phyloP scores from a whole-genome alignment of 1,140 invertebrate genomes.

The Pachyrhynchus sulphureomaculatus region DNA sequence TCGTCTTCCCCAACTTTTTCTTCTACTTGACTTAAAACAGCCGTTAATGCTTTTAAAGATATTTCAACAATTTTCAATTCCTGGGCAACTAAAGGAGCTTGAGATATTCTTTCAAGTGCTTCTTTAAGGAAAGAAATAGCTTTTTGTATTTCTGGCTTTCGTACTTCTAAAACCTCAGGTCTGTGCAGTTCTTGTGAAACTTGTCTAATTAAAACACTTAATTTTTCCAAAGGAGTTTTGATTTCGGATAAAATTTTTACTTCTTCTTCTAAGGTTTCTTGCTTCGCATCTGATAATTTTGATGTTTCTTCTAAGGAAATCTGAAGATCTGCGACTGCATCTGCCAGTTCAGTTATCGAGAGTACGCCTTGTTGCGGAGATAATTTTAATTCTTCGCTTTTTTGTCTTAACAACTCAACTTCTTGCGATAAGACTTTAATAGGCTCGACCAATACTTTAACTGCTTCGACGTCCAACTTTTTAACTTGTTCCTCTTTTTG shows the following conservation, averaged over 20 bases:
- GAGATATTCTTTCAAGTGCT: conserved; percentile 1
- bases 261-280: not conserved
- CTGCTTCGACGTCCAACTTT: no score
- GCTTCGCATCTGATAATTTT: not conserved
- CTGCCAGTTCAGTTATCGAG: not conserved
- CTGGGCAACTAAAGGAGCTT: not conserved
- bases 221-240: not conserved
- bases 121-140: conserved; percentile 7
- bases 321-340: not conserved
- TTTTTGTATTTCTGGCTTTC: conserved; percentile 11
- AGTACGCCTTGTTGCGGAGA: no score
- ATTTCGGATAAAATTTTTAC: not conserved
- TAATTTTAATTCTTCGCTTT: no score
- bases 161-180: not conserved
- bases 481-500: no score
- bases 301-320: not conserved
- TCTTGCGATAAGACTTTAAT: no score
- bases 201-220: conserved; percentile 9
- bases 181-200: no score
- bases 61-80: no score
- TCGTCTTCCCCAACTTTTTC: no score
- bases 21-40: not conserved
- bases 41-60: conserved; percentile 14
- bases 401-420: no score
- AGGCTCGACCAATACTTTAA: no score